Conservation (phyloP, 2,888 invertebrate species). For the Neoitamus cyanurus region DNA sequence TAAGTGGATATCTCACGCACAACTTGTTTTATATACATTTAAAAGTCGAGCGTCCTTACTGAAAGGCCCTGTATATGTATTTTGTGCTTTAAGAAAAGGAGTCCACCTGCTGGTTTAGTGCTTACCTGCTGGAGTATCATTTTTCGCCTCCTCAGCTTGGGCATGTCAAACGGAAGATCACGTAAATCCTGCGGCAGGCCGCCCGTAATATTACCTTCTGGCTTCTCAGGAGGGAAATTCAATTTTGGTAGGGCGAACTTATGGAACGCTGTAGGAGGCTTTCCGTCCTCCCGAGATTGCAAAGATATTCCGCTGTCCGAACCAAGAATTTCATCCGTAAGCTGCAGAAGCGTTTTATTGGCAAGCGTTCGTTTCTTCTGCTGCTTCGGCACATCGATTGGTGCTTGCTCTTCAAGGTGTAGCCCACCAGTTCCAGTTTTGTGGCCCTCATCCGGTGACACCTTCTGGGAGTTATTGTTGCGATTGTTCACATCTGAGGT, state of each 20-base stretch:
- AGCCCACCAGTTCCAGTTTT: slow-evolving; percentile 47
- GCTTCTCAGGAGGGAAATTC: slow-evolving; percentile 69
- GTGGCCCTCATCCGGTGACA: slow-evolving; percentile 75
- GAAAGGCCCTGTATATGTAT: too few relatives aligned
- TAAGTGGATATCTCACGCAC: too few relatives aligned
- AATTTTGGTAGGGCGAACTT: slow-evolving; percentile 68
- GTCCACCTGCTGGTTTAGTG: not conserved
- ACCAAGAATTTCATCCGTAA: slow-evolving; percentile 79
- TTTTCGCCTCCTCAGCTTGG: slow-evolving; percentile 80
- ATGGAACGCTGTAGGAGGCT: slow-evolving; percentile 71
- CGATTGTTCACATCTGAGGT: slow-evolving; percentile 84
- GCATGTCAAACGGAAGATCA: slow-evolving; percentile 91
- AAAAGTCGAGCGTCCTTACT: too few relatives aligned
- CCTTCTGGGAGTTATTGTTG: slow-evolving; percentile 82
- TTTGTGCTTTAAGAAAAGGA: too few relatives aligned
- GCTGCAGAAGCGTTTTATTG: slow-evolving; percentile 74
- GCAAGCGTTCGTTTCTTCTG: slow-evolving; percentile 74
- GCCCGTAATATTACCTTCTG: slow-evolving; percentile 59
- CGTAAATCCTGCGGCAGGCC: slow-evolving; percentile 76
- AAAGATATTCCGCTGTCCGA: slow-evolving; percentile 91
- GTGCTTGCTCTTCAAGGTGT: slow-evolving; percentile 50
- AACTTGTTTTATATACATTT: too few relatives aligned
- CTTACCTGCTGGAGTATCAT: slow-evolving; percentile 72
- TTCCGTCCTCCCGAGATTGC: slow-evolving; percentile 83
- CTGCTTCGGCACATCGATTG: slow-evolving; percentile 56